Conservation (phyloP, 35 echinoderm and acorn worm genomes). For the Apostichopus japonicus region DNA sequence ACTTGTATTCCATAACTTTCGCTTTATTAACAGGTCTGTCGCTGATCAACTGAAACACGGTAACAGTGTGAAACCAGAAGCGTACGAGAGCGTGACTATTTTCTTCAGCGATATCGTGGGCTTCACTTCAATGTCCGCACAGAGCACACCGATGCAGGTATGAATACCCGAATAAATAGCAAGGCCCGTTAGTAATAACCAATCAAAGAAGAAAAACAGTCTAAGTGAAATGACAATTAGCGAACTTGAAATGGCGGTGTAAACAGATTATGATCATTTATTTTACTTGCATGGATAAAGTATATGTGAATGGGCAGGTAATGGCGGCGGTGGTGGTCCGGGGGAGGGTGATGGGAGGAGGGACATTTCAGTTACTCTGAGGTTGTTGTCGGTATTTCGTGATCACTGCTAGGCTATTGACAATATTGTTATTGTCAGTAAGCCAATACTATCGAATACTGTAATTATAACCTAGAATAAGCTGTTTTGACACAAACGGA, state of each 20-base stretch:
- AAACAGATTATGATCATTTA: not conserved
- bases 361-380: no score
- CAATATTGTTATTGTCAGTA: no score
- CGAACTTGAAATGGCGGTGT: not conserved
- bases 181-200: not conserved
- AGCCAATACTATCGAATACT: no score
- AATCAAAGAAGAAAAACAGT: not conserved
- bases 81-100: conserved; percentile 76
- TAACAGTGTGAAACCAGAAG: conserved; percentile 65
- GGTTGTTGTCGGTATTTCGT: no score
- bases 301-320: not conserved
- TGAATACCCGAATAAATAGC: not conserved
- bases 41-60: conserved; percentile 89
- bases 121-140: conserved; percentile 72
- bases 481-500: no score
- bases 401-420: no score
- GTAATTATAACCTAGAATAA: no score
- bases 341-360: no score
- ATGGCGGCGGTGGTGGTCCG: no score
- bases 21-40: conserved; percentile 32
- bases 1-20: no score
- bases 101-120: conserved; percentile 93
- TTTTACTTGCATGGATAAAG: not conserved
- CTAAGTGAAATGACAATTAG: not conserved
- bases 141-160: conserved; percentile 87